Base-by-base conservation (phyloP, 2,888 invertebrate genomes). In the Nudaria mundana region DNA sequence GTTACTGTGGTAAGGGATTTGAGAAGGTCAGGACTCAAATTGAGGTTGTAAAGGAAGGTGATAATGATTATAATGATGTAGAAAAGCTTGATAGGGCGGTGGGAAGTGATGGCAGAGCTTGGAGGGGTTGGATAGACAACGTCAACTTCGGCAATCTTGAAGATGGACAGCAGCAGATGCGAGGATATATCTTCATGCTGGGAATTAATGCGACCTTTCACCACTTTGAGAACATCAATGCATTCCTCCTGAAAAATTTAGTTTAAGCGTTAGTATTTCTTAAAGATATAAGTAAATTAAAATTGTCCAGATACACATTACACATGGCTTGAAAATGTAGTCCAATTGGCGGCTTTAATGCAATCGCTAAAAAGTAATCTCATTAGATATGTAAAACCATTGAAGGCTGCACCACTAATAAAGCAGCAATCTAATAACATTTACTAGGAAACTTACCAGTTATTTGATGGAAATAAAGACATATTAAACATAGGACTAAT, bases 111-210 rank as follows among this genome's bases (percentile, higher is more conserved):
- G 30, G 83, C 81, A 28, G 91, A 91, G 70, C 91, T 91, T 3
- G 91, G 90, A 20, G 93, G 92, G 0, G 86, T 68, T 14, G 95
- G 94, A 81, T 95, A 93, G 53, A 95, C 93, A 35, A 96, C 94
- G 81, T 96, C 96, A 37, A 97, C 96, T 89, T 96, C 96, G 37
- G 96, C 96, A 90, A 97, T 95, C 89, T 97, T 97, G 89, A 97
- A 95, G 78, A 97, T 96, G 59, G 97, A 97, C 42, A 97, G 91
- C 23, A 96, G 91, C 45, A 95, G 92, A 78, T 97, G 96, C 33
- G 96, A 95, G 69, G 94, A 94, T 56, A 97, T 93, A 69, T 96
- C 95, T 54, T 94, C 93, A 76, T 95, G 93, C 66, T 94, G 94
- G 31, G 93, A 92, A 87, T 96, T 97, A 73, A 97, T 96, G 68